Evolutionary conservation across 2,113 vertebrate species (phyloP).

Genomic region (Elachura formosa): DNA sequence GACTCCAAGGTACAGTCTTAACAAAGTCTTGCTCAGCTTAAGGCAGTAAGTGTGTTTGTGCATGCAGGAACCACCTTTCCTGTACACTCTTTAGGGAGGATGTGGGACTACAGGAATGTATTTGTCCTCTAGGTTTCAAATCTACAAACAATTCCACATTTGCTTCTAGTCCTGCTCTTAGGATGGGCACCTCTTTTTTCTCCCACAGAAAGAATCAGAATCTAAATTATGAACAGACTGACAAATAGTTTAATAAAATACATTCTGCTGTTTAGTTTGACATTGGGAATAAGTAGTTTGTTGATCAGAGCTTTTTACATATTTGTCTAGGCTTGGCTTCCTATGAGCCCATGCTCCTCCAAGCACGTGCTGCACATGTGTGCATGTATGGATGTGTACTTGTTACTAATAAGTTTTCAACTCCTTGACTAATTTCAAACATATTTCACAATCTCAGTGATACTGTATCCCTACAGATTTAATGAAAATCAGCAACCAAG

Average conservation of each 20-base stretch:
- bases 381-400: not conserved
- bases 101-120: not conserved
- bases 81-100: not conserved
- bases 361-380: not conserved
- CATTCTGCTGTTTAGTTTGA: not conserved
- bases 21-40: not conserved
- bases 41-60: not conserved
- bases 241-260: not conserved
- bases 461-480: not conserved
- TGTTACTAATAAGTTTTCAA: not conserved
- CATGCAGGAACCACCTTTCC: rapidly evolving
- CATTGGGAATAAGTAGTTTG: not conserved
- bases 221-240: constrained; percentile 1
- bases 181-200: not conserved
- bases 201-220: not conserved
- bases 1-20: not conserved
- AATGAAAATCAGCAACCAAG: not conserved
- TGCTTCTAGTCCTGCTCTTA: not conserved
- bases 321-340: not conserved
- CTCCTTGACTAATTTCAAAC: not conserved
- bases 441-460: not conserved
- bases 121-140: not conserved
- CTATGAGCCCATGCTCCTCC: not conserved
- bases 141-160: not conserved
- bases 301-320: not conserved